phyloP scores from a whole-genome alignment of 2,797 vertebrate species.

The Peromyscus eremicus region DNA sequence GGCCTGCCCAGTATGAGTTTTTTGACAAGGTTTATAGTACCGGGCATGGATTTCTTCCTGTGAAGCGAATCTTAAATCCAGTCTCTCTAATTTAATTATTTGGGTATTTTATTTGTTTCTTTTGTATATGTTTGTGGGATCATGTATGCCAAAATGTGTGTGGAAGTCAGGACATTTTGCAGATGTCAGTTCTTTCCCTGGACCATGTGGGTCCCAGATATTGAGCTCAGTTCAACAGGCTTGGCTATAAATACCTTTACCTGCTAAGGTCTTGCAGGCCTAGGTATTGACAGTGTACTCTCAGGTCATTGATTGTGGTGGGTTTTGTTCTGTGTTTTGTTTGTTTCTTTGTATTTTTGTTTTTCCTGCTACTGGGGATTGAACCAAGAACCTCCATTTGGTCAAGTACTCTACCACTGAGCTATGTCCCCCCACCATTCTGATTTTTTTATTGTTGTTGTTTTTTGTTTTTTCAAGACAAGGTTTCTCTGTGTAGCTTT shows the following conservation, averaged over 20 bases:
- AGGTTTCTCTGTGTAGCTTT: no score
- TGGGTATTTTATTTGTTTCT: neutral
- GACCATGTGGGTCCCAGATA: neutral
- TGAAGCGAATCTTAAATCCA: neutral
- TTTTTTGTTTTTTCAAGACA: no score
- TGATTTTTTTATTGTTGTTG: no score
- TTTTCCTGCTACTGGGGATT: no score
- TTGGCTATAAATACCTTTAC: neutral
- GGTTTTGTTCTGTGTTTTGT: no score
- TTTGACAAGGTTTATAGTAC: neutral
- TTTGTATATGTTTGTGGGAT: neutral
- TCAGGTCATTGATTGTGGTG: no score
- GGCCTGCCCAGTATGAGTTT: neutral
- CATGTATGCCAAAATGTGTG: neutral
- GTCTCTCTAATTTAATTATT: neutral
- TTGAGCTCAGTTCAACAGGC: neutral
- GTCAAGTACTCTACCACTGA: no score
- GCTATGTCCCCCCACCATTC: no score
- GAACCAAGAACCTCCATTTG: no score
- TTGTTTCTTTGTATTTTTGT: no score
- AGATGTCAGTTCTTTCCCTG: neutral
- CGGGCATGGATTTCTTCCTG: neutral
- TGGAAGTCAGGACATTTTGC: neutral
- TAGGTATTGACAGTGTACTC: neutral
- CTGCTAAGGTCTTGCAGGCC: neutral